A percentile compares a stretch with the other conserved stretches of the same genome.
phyloP scores from a whole-genome alignment of 2,797 vertebrate genomes.

The Catharus ustulatus region DNA sequence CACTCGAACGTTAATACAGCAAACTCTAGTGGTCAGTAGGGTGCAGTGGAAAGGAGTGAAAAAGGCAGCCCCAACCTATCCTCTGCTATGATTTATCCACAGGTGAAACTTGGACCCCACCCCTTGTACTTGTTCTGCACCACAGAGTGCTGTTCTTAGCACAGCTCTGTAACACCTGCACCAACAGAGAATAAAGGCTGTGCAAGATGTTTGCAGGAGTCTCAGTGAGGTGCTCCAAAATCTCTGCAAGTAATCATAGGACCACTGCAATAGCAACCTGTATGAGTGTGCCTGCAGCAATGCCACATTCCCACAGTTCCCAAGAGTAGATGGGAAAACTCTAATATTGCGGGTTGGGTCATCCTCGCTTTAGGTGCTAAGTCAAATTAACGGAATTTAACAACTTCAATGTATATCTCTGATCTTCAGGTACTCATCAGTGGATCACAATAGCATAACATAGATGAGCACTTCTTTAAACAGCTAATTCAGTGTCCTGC shows the following conservation, averaged over 20 bases:
- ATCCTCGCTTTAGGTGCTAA: background rate
- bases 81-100: background rate
- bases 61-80: background rate
- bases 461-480: background rate
- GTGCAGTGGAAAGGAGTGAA: constrained; percentile 36
- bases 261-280: background rate
- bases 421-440: background rate
- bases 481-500: background rate
- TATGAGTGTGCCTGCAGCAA: background rate
- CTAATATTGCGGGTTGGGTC: background rate
- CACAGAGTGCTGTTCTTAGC: background rate
- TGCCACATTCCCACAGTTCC: background rate
- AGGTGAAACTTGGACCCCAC: constrained; percentile 4
- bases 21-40: constrained; percentile 66
- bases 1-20: constrained; percentile 19
- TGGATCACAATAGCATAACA: background rate
- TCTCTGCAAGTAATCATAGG: background rate
- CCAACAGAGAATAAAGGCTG: background rate
- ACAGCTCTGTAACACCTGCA: background rate
- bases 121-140: background rate
- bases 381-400: background rate
- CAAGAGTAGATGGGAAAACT: background rate
- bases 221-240: background rate
- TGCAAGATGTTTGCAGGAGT: background rate
- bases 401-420: background rate